Base-by-base conservation (phyloP, 1,140 invertebrate species). In the Papilio polyxenes region DNA sequence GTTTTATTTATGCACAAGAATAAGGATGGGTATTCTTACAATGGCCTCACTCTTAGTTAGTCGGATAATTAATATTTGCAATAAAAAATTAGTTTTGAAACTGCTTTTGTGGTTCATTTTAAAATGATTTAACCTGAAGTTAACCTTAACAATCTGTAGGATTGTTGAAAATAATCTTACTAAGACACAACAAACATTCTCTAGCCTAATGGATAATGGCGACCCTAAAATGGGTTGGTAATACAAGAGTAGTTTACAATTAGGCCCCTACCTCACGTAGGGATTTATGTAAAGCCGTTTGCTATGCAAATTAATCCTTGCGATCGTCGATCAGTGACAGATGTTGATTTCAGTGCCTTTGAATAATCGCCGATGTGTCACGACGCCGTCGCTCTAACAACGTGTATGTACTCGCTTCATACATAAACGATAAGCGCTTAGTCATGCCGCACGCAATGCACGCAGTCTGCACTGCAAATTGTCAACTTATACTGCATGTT, bases 201-300 rank as follows among this genome's bases (percentile, higher is more conserved):
- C n/a, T 40, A 49, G 44, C 80, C 77, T 65, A 23, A 83, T 82
- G 76, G 56, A 80, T 82, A 83, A 83, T 85, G 69, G 56, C 15
- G 51, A 51, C 20, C 77, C 59, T 80, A 78, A 83, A 80, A 83
- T 82, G 69, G 81, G 75, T 65, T 23, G 80, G 72, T 80, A 86
- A 86, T 83, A 83, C 80, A 75, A 81, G 81, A 86, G 81, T 75
- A 83, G 85, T 85, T 85, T 87, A 87, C 84, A 88, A 89, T 90
- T 87, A 88, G 86, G 83, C 83, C 83, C 81, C 74, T 90, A 83
- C 83, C 85, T 88, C 87, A 85, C 86, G 82, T 81, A 83, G 81
- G 85, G 84, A 90, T 90, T 91, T 91, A 91, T 90, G 87, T 86
- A 90, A 89, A 90, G 86, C 87, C 79, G 88, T 89, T 88, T 83